Conservation (phyloP, 2,888 invertebrate species). For the Tipula helvola region DNA sequence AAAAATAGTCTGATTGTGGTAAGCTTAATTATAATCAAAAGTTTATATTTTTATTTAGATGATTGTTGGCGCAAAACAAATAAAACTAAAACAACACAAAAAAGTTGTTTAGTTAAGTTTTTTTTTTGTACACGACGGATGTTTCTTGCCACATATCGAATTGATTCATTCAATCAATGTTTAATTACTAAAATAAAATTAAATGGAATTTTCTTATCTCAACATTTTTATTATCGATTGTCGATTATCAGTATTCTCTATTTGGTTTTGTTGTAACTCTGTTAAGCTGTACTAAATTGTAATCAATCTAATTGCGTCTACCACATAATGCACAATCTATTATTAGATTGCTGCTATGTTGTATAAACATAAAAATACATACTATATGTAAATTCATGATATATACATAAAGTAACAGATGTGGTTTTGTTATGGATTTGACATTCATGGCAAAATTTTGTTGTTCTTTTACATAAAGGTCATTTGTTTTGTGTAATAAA, state of each 20-base stretch:
- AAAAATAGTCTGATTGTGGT: not conserved
- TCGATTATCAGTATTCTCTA: not conserved
- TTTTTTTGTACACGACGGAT: not conserved
- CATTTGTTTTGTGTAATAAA: not conserved
- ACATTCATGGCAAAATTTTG: not conserved
- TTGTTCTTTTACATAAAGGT: not conserved
- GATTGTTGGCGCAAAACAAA: not conserved
- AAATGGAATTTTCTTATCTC: not conserved
- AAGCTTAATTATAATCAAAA: not conserved
- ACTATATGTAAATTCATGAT: not conserved
- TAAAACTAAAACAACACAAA: not conserved
- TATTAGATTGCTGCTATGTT: not conserved
- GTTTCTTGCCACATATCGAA: not conserved
- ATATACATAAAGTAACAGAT: not conserved
- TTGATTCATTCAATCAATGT: not conserved
- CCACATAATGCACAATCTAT: not conserved
- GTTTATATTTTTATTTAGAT: not conserved
- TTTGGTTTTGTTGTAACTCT: not conserved
- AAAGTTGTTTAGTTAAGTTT: not conserved
- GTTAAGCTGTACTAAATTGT: not conserved
- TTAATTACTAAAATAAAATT: not conserved
- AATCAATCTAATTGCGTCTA: slow-evolving; percentile 4
- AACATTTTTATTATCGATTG: not conserved
- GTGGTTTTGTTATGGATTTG: not conserved
- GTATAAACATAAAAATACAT: not conserved